A percentile compares a stretch with the other conserved stretches of the same genome.
These are phyloP conservation scores for Perithous albicinctus DNA, from an alignment of 2,888 invertebrate genomes.

Conservation along the genomic window DNA sequence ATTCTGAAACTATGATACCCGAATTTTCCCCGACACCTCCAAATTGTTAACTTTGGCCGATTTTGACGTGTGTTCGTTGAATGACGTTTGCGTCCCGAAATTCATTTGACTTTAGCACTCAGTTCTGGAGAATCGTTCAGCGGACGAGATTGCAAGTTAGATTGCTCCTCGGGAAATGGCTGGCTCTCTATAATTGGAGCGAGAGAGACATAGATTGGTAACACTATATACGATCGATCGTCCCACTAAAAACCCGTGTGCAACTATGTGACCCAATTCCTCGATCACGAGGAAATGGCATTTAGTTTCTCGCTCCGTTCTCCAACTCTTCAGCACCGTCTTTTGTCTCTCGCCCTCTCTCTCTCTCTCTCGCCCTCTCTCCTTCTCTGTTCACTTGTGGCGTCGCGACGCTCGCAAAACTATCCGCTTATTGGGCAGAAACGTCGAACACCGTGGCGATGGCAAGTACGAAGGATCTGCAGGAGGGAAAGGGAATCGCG, in stretches of 20 bases:
- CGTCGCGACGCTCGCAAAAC: slow-evolving; percentile 61
- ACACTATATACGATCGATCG: slow-evolving; percentile 47
- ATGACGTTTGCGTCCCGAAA: slow-evolving; percentile 30
- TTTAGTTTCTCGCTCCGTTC: slow-evolving; percentile 38
- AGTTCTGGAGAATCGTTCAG: slow-evolving; percentile 40
- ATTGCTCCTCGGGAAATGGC: slow-evolving; percentile 50
- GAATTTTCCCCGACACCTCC: slow-evolving; percentile 6
- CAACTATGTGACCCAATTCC: slow-evolving; percentile 69
- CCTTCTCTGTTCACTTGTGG: slow-evolving; percentile 37
- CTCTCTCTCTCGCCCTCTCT: slow-evolving; percentile 20
- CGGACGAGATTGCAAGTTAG: slow-evolving; percentile 61
- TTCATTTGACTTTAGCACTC: slow-evolving; percentile 50
- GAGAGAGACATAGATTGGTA: slow-evolving; percentile 16
- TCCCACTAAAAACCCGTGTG: slow-evolving; percentile 59
- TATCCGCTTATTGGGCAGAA: slow-evolving; percentile 74
- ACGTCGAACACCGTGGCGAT: slow-evolving; percentile 67
- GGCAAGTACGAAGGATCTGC: slow-evolving; percentile 19
- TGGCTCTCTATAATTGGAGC: slow-evolving; percentile 24
- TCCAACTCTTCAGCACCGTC: slow-evolving; percentile 13
- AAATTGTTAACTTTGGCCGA: slow-evolving; percentile 6
- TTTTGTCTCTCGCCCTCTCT: slow-evolving; percentile 20
- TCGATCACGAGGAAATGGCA: slow-evolving; percentile 61
- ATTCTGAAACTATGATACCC: neutral
- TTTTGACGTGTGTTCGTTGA: slow-evolving; percentile 20
- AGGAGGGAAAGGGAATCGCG: slow-evolving; percentile 33